Evolutionary conservation across 1,140 invertebrate genomes (phyloP).

Genomic region (Pseudachorutes palmiensis): DNA sequence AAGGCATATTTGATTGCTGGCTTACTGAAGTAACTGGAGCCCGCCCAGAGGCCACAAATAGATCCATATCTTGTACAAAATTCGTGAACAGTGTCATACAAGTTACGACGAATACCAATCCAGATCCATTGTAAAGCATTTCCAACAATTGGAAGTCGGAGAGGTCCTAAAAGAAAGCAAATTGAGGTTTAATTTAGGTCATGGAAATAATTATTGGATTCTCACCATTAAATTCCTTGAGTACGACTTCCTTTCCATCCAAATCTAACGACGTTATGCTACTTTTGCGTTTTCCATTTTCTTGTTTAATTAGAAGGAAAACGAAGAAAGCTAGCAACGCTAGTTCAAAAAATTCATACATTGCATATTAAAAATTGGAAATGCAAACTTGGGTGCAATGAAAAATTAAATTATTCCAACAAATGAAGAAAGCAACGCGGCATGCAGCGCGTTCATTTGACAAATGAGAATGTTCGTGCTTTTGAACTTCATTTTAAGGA

Average conservation of each 20-base stretch:
- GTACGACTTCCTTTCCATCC: neutral
- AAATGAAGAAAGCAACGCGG: too few species aligned
- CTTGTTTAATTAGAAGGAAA: too few species aligned
- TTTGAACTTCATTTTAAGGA: too few species aligned
- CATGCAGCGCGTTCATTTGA: too few species aligned
- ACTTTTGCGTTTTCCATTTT: neutral
- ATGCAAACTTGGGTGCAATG: too few species aligned
- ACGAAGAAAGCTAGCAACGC: too few species aligned
- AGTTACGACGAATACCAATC: neutral
- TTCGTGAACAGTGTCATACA: slow-evolving; percentile 1
- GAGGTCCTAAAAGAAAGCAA: slow-evolving; percentile 10
- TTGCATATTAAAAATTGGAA: too few species aligned
- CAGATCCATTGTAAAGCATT: slow-evolving; percentile 5
- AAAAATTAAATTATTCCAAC: too few species aligned
- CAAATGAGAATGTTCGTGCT: too few species aligned
- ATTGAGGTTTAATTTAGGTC: too few species aligned
- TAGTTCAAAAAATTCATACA: too few species aligned
- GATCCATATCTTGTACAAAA: slow-evolving; percentile 14
- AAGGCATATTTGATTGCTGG: neutral
- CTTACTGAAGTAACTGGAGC: slow-evolving; percentile 19
- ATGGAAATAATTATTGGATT: too few species aligned
- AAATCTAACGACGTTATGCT: neutral
- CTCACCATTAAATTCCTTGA: neutral
- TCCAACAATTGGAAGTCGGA: slow-evolving; percentile 12
- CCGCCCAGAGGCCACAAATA: slow-evolving; percentile 16